phyloP scores from a whole-genome alignment of 1,140 invertebrate genomes.

The Dolichoris vasculosae region DNA sequence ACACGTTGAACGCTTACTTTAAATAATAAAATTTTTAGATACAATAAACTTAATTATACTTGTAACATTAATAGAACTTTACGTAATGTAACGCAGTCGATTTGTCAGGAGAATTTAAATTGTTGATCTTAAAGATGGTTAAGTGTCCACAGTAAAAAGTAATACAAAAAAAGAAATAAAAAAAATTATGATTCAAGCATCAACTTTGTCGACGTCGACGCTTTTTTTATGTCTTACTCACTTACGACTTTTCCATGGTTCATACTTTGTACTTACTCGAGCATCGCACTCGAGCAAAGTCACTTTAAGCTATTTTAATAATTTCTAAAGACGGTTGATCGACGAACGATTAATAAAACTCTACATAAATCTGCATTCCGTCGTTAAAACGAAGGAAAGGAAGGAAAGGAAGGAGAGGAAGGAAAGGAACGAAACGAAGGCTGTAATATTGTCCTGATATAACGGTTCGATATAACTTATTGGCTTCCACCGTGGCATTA shows the following conservation, averaged over 20 bases:
- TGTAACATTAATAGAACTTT: neutral
- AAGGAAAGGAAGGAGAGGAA: too few relatives aligned
- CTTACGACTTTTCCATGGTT: neutral
- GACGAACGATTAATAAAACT: neutral
- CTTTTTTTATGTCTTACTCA: slow-evolving; percentile 3
- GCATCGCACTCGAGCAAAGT: neutral
- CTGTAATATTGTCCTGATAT: too few relatives aligned
- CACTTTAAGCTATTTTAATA: neutral
- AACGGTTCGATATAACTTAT: neutral
- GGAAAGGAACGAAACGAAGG: too few relatives aligned
- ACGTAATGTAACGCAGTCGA: neutral
- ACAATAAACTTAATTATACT: neutral
- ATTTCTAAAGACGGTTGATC: neutral
- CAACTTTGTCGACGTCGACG: neutral
- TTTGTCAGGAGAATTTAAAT: neutral
- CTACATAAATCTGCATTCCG: neutral
- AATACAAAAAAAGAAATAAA: neutral
- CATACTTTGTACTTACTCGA: neutral
- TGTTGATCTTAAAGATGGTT: neutral
- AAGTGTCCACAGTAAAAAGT: slow-evolving; percentile 1
- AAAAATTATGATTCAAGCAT: slow-evolving; percentile 8
- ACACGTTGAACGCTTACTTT: too few relatives aligned
- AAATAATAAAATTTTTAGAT: neutral
- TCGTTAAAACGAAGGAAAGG: too few relatives aligned
- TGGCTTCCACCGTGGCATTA: neutral